A percentile compares a stretch with the other conserved stretches of the same genome.
Evolutionary conservation across 2,797 vertebrate genomes (phyloP).

Genomic region (Lacerta bilineata): DNA sequence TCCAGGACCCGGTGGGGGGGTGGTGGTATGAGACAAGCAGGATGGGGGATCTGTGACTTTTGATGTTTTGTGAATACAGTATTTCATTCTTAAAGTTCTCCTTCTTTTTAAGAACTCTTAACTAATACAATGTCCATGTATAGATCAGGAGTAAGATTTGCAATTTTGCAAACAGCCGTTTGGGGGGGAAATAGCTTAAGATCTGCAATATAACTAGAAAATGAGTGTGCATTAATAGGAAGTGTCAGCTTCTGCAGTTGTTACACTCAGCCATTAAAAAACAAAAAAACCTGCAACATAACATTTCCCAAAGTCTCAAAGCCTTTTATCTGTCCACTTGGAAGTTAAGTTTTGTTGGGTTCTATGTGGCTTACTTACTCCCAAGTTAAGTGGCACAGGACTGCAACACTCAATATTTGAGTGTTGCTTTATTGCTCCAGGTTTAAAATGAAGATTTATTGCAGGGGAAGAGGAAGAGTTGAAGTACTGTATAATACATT

Average conservation of each 20-base stretch:
- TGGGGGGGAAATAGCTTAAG: too few species aligned
- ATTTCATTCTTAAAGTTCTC: neutral
- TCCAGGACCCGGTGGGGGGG: too few species aligned
- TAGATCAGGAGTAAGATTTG: neutral
- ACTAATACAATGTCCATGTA: neutral
- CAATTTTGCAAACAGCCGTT: neutral
- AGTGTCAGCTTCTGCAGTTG: too few species aligned
- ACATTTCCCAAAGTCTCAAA: neutral
- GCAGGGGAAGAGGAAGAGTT: too few species aligned
- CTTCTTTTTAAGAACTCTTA: neutral
- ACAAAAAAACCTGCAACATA: neutral
- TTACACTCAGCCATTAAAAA: too few species aligned
- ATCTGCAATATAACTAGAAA: too few species aligned
- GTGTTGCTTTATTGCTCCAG: neutral
- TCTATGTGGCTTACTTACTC: too few species aligned
- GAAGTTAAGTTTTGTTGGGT: too few species aligned
- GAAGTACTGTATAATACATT: neutral
- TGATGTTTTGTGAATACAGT: neutral
- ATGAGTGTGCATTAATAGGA: too few species aligned
- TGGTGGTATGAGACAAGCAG: too few species aligned
- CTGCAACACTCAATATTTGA: neutral
- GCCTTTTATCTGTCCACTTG: too few species aligned
- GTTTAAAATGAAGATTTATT: neutral
- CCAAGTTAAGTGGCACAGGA: too few species aligned
- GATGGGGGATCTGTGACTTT: neutral